Evolutionary conservation across 2,888 invertebrate genomes (phyloP).

Genomic region (Cylindroiulus punctatus): DNA sequence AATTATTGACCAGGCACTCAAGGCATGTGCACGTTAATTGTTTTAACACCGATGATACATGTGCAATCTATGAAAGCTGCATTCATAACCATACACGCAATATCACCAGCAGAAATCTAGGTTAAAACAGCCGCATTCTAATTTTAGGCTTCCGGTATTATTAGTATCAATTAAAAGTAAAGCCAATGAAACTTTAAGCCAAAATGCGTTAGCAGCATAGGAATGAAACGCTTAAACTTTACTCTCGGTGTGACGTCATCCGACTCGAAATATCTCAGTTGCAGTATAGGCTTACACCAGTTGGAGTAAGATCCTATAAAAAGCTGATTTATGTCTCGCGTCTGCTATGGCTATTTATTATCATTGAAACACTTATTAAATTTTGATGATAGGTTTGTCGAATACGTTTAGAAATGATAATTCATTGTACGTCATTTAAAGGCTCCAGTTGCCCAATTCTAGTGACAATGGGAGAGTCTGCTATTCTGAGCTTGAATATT

Average conservation of each 20-base stretch:
- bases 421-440: slow-evolving; percentile 14
- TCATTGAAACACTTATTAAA: slow-evolving; percentile 24
- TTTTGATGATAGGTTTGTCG: not conserved
- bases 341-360: not conserved
- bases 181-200: slow-evolving; percentile 33
- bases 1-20: not conserved
- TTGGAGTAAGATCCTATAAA: not conserved
- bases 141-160: slow-evolving; percentile 36
- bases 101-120: not conserved
- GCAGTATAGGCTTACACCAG: not conserved
- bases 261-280: not conserved
- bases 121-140: slow-evolving; percentile 3
- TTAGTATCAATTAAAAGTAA: slow-evolving; percentile 32
- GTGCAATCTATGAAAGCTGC: not conserved
- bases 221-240: slow-evolving; percentile 3
- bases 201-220: slow-evolving; percentile 22
- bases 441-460: not conserved
- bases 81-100: not conserved
- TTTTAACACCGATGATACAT: not conserved
- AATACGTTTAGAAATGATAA: not conserved
- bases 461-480: not conserved
- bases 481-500: not conserved
- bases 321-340: not conserved
- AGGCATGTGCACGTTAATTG: not conserved
- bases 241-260: not conserved